Percentiles rank a stretch among this genome's conserved stretches.
These are phyloP conservation scores for Poicephalus meyeri DNA, from an alignment of 2,113 vertebrate genomes.

Conservation along the genomic window DNA sequence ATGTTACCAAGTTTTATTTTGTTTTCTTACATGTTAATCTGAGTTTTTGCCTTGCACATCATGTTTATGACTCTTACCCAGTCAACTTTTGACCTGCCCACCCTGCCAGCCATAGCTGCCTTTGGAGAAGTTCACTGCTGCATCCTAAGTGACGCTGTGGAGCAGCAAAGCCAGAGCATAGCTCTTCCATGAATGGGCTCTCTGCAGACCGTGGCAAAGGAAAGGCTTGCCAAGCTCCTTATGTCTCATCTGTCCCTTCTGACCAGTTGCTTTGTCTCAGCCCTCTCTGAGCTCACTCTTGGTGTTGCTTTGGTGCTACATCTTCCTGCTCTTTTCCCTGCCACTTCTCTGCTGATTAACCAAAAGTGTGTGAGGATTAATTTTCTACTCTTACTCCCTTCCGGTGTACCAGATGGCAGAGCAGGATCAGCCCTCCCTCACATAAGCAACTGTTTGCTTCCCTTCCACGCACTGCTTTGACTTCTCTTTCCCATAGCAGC, in stretches of 20 bases:
- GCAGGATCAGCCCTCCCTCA: background rate
- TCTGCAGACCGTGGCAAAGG: background rate
- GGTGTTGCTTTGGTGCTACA: background rate
- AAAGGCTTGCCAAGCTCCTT: background rate
- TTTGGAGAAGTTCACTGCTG: background rate
- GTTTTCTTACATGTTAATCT: slow-evolving; percentile 26
- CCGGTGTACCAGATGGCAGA: background rate
- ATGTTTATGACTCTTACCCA: slow-evolving; percentile 63
- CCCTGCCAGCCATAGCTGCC: background rate
- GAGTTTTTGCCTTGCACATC: slow-evolving; percentile 29
- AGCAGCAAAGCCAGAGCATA: background rate
- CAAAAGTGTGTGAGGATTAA: background rate
- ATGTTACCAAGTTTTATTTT: slow-evolving; percentile 62
- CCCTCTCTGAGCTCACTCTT: background rate
- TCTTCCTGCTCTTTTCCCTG: background rate
- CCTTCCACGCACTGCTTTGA: background rate
- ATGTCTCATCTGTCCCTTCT: background rate
- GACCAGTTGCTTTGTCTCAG: background rate
- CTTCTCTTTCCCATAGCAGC: background rate
- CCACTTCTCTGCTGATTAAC: slow-evolving; percentile 5
- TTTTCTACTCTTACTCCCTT: background rate
- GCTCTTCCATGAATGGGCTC: background rate
- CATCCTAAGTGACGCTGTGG: background rate
- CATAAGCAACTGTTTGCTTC: background rate
- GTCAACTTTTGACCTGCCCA: background rate